Base-by-base conservation (phyloP, 1,140 invertebrate genomes). In the Drosophila azteca region DNA sequence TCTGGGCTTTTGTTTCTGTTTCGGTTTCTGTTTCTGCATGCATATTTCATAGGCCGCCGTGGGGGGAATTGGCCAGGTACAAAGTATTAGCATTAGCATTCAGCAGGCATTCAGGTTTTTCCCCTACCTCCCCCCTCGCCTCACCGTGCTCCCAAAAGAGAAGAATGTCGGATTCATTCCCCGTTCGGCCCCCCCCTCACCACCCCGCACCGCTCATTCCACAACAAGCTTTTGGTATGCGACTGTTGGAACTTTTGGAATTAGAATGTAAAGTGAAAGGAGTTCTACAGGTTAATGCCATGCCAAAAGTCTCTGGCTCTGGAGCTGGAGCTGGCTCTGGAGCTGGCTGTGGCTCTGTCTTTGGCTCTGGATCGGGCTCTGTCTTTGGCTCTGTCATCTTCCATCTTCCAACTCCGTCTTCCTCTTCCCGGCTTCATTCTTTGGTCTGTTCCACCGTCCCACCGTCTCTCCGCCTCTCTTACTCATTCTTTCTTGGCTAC, bases 211-310 rank as follows among this genome's bases (percentile, higher is more conserved):
- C 6, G 15, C 39, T 13, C 7, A 24, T 11, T 2, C 0, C 24
- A 13, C 11, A 68, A 68, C 64, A 49, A 39, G 66, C 63, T 69
- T 44, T 69, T 69, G 84, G 81, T 81, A 85, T 85, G 81, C 77
- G 81, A 85, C 80, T 85, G 81, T 77, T 85, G 82, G 79, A 85
- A 87, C 76, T 80, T 76, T 81, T 81, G 77, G 81, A 87, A 85
- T 85, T 85, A 85, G 81, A 85, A 85, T 85, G 81, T 85, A 85
- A 85, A 85, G 81, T 85, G 81, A 85, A 85, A 85, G 81, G 81
- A 85, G 81, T 85, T 85, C 82, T 87, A 70, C 81, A 81, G 81
- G 81, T 85, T 85, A 84, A 84, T 73, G 73, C 67, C 72, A 87
- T 66, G 77, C 77, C 66, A 77, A 73, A 69, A 69, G 53, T 57